Evolutionary conservation across 2,113 vertebrate species (phyloP).

Genomic region (Heloderma charlesbogerti): DNA sequence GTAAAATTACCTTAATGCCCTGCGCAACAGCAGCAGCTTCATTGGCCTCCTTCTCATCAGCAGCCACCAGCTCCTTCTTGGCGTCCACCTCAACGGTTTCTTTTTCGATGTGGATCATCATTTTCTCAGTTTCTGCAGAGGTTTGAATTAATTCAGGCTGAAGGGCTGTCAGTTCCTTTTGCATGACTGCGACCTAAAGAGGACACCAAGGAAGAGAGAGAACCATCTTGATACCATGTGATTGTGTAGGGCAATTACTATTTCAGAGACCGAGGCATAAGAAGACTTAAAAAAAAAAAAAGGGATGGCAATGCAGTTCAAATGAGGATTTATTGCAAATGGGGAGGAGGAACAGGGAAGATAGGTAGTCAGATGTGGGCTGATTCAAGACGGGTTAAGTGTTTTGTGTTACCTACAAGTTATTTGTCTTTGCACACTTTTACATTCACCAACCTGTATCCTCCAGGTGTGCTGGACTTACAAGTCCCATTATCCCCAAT

Average conservation of each 20-base stretch:
- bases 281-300: slow-evolving; percentile 22
- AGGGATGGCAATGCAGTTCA: background rate
- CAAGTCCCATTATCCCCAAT: no score
- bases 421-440: background rate
- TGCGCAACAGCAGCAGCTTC: slow-evolving; percentile 86
- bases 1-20: slow-evolving; percentile 85
- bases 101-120: slow-evolving; percentile 90
- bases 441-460: no score
- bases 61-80: slow-evolving; percentile 89
- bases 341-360: background rate
- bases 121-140: slow-evolving; percentile 87
- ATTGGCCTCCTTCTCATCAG: slow-evolving; percentile 90
- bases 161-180: slow-evolving; percentile 88
- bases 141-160: slow-evolving; percentile 90
- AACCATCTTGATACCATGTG: background rate
- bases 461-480: no score
- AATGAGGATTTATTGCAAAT: background rate
- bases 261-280: background rate
- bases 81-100: slow-evolving; percentile 90
- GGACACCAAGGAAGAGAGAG: background rate
- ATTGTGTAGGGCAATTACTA: background rate
- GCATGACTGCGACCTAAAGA: slow-evolving; percentile 89
- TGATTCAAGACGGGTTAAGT: background rate
- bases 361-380: background rate
- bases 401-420: background rate